Evolutionary conservation across 2,797 vertebrate species (phyloP).

Genomic region (Poecilia wingei): DNA sequence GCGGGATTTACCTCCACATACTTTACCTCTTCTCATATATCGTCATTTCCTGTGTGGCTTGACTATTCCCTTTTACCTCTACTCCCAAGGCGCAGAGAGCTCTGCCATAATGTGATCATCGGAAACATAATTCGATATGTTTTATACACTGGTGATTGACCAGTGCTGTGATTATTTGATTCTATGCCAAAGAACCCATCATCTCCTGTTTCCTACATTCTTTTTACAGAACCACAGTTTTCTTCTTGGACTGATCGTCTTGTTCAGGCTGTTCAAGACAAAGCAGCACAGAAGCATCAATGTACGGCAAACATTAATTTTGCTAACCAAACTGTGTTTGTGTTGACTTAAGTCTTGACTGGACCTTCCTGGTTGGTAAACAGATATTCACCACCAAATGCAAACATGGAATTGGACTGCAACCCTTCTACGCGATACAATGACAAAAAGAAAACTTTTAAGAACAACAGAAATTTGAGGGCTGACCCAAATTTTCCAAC

Average conservation of each 20-base stretch:
- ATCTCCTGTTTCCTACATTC: constrained; percentile 39
- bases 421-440: constrained; percentile 5
- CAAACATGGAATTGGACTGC: constrained; percentile 10
- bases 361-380: constrained; percentile 5
- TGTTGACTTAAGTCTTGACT: background rate
- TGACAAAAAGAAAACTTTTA: constrained; percentile 1
- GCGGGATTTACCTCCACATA: constrained; percentile 35
- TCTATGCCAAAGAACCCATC: constrained; percentile 49
- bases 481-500: background rate
- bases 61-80: constrained; percentile 38
- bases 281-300: background rate
- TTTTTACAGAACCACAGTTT: constrained; percentile 29
- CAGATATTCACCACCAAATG: background rate
- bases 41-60: constrained; percentile 52
- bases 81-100: constrained; percentile 45
- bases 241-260: background rate
- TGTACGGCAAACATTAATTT: constrained; percentile 1
- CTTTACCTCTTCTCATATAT: constrained; percentile 48
- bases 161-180: constrained; percentile 59
- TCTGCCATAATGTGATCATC: constrained; percentile 62
- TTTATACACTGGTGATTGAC: constrained; percentile 56
- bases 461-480: background rate
- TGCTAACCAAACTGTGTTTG: constrained; percentile 7
- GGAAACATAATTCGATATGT: constrained; percentile 65
- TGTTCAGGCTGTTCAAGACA: background rate